A percentile compares a stretch with the other conserved stretches of the same genome.
These are phyloP conservation scores for Limenitis camilla DNA, from an alignment of 2,888 invertebrate genomes.

Conservation along the genomic window DNA sequence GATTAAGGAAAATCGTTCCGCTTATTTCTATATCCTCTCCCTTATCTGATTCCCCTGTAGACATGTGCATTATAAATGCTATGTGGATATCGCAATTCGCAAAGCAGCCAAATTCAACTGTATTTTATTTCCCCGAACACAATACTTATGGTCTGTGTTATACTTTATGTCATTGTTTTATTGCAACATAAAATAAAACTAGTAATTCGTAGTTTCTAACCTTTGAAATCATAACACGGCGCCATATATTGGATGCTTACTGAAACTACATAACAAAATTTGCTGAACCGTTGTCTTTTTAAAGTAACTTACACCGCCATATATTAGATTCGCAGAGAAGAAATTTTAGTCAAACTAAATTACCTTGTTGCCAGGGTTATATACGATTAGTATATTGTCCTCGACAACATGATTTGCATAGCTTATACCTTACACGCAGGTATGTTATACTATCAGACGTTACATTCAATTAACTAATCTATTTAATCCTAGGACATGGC, in stretches of 20 bases:
- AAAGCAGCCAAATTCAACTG: conserved; percentile 38
- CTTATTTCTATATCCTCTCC: conserved; percentile 18
- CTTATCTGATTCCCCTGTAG: conserved; percentile 46
- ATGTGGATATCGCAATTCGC: conserved; percentile 45
- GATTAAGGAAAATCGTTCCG: conserved; percentile 1
- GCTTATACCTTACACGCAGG: not conserved
- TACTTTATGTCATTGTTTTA: conserved; percentile 1
- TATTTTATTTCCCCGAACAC: conserved; percentile 44
- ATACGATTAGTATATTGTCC: not conserved
- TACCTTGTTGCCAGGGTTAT: not conserved
- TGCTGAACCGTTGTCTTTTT: too few species aligned
- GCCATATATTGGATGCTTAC: too few species aligned
- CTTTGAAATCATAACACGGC: too few species aligned
- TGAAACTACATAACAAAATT: too few species aligned
- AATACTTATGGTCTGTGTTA: conserved; percentile 12
- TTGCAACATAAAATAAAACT: not conserved
- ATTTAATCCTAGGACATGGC: conserved; percentile 7
- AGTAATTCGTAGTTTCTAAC: too few species aligned
- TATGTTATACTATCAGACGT: not conserved
- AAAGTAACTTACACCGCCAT: too few species aligned
- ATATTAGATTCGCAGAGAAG: too few species aligned
- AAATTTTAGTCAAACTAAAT: not conserved
- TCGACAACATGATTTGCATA: not conserved
- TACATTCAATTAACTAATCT: conserved; percentile 17
- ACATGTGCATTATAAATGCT: conserved; percentile 59